Evolutionary conservation across 1,140 invertebrate genomes (phyloP).

Genomic region (Euglossa dilemma): DNA sequence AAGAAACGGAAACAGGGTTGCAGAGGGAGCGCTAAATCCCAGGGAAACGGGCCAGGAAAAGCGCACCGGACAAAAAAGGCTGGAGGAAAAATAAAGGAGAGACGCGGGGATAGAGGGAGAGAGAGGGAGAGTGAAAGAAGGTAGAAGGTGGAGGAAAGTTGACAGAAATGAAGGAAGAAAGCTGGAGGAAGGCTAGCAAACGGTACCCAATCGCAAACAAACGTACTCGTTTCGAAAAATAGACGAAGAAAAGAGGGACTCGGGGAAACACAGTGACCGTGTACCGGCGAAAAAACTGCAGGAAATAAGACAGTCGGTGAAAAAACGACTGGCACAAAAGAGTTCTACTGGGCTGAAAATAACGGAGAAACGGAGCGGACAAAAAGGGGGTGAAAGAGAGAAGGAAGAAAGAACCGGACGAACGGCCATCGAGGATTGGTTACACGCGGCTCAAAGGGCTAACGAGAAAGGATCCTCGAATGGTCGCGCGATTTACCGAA

Average conservation of each 20-base stretch:
- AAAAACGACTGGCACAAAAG: neutral
- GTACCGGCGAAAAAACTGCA: neutral
- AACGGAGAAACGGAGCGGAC: neutral
- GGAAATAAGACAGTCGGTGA: neutral
- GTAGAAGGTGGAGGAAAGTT: neutral
- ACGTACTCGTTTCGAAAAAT: neutral
- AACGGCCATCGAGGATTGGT: neutral
- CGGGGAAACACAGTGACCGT: neutral
- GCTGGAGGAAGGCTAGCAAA: neutral
- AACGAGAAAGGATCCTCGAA: neutral
- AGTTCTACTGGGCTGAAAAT: neutral
- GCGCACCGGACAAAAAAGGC: neutral
- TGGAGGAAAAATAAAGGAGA: neutral
- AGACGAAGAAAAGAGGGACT: neutral
- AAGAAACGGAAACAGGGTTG: slow-evolving; percentile 31
- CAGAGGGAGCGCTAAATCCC: slow-evolving; percentile 19
- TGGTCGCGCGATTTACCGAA: no score
- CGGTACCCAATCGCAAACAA: slow-evolving; percentile 26
- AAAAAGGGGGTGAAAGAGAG: neutral
- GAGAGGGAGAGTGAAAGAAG: neutral
- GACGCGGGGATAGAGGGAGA: neutral
- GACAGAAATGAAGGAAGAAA: slow-evolving; percentile 29
- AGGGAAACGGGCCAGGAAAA: slow-evolving; percentile 13
- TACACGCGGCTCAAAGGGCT: neutral
- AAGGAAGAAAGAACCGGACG: neutral